A percentile compares a stretch with the other conserved stretches of the same genome.
phyloP scores from a whole-genome alignment of 2,797 vertebrate genomes.

The Melanogrammus aeglefinus region DNA sequence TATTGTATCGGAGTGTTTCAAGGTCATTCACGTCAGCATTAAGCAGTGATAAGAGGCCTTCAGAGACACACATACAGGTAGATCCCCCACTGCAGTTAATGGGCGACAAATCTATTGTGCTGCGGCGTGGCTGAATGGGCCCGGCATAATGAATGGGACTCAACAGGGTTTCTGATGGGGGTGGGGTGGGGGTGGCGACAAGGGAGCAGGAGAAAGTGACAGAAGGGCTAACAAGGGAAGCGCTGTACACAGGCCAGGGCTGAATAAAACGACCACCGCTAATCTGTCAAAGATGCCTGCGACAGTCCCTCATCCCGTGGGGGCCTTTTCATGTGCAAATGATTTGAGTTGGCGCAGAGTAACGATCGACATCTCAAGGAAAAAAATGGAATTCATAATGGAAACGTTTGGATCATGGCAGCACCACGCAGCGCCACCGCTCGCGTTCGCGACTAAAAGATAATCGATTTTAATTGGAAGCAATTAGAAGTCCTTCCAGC shows the following conservation, averaged over 20 bases:
- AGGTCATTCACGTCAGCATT: conserved; percentile 33
- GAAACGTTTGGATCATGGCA: conserved; percentile 48
- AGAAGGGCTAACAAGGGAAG: conserved; percentile 25
- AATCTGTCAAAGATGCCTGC: conserved; percentile 40
- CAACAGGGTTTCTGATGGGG: conserved; percentile 15
- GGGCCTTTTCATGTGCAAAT: conserved; percentile 53
- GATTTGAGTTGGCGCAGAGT: conserved; percentile 43
- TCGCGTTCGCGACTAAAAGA: conserved; percentile 15
- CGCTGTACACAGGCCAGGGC: conserved; percentile 33
- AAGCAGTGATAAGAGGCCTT: conserved; percentile 25
- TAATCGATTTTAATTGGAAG: conserved; percentile 52
- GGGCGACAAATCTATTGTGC: conserved; percentile 34
- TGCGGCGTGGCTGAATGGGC: conserved; percentile 26
- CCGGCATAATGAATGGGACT: conserved; percentile 31
- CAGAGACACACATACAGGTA: conserved; percentile 17
- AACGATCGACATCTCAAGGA: conserved; percentile 57
- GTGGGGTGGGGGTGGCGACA: conserved; percentile 9
- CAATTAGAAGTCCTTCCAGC: conserved; percentile 40
- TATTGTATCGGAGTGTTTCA: conserved; percentile 15
- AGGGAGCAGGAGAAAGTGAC: conserved; percentile 17
- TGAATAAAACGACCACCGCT: conserved; percentile 35
- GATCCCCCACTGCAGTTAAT: conserved; percentile 7
- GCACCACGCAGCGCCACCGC: conserved; percentile 24
- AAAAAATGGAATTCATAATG: conserved; percentile 52
- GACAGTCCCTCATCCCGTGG: conserved; percentile 13